Conservation (phyloP, 2,888 invertebrate species). For the Meganola albula region DNA sequence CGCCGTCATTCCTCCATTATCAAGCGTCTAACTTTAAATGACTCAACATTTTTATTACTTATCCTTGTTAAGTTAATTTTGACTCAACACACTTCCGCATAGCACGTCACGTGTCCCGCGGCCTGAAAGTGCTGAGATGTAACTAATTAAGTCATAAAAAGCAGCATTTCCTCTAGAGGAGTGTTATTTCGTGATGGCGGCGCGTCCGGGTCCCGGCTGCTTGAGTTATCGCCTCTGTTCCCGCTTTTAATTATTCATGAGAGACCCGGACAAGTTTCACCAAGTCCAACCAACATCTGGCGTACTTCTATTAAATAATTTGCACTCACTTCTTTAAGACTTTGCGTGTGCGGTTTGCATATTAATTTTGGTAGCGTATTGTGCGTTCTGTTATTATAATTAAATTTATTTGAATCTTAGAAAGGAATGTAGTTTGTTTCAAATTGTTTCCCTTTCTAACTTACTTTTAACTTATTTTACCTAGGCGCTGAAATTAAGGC, state of each 20-base stretch:
- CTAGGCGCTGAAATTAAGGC: too few relatives aligned
- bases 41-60: conserved; percentile 31
- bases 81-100: conserved; percentile 39
- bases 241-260: conserved; percentile 71
- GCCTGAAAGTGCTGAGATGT: conserved; percentile 44
- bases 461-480: too few relatives aligned
- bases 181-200: conserved; percentile 52
- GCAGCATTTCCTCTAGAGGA: conserved; percentile 48
- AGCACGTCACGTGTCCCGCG: conserved; percentile 29
- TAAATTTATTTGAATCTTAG: conserved; percentile 2
- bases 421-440: neutral
- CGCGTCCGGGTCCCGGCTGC: conserved; percentile 29
- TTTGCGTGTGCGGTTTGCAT: conserved; percentile 35
- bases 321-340: conserved; percentile 50
- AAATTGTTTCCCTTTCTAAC: too few relatives aligned
- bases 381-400: neutral
- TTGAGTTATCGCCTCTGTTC: conserved; percentile 62
- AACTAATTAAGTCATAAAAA: conserved; percentile 70
- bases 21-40: conserved; percentile 20
- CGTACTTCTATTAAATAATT: conserved; percentile 59
- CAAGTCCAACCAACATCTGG: conserved; percentile 58
- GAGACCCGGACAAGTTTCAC: conserved; percentile 51
- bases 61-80: conserved; percentile 48
- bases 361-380: conserved; percentile 21
- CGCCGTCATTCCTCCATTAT: conserved; percentile 17